A percentile compares a stretch with the other conserved stretches of the same genome.
Evolutionary conservation across 2,888 invertebrate genomes (phyloP).

Genomic region (Gibbula magus): DNA sequence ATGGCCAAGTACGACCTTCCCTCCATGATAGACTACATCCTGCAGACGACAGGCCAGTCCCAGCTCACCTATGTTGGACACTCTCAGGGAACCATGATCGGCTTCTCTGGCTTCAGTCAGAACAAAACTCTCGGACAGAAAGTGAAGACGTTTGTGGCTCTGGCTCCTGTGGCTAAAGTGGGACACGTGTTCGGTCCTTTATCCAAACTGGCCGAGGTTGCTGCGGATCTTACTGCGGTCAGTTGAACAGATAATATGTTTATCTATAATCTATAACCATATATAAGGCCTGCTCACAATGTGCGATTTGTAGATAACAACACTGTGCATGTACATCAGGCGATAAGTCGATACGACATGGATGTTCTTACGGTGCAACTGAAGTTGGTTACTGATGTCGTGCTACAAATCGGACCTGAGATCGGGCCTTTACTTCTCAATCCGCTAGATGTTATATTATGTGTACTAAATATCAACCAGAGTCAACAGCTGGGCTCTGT

Average conservation of each 20-base stretch:
- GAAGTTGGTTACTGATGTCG: too few relatives aligned
- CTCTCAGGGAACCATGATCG: constrained; percentile 85
- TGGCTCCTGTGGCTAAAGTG: constrained; percentile 74
- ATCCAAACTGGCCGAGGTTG: constrained; percentile 53
- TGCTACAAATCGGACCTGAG: too few relatives aligned
- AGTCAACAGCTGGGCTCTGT: too few relatives aligned
- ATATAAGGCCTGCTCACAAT: too few relatives aligned
- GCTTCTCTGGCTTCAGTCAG: constrained; percentile 70
- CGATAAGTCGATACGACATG: too few relatives aligned
- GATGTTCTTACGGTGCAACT: too few relatives aligned
- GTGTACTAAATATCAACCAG: too few relatives aligned
- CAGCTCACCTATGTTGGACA: constrained; percentile 89
- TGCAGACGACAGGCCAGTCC: constrained; percentile 78
- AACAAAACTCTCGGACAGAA: constrained; percentile 67
- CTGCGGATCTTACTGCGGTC: constrained; percentile 53
- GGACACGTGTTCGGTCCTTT: constrained; percentile 62
- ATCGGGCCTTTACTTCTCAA: too few relatives aligned
- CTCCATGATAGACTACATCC: constrained; percentile 86
- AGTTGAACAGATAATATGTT: not conserved
- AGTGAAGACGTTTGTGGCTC: constrained; percentile 71
- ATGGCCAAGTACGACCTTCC: constrained; percentile 91
- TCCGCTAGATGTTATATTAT: too few relatives aligned
- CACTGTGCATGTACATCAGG: too few relatives aligned
- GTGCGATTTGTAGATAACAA: too few relatives aligned
- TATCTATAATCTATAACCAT: too few relatives aligned